These are phyloP conservation scores for Anas georgica DNA, from an alignment of 2,797 vertebrate genomes.

Conservation along the genomic window DNA sequence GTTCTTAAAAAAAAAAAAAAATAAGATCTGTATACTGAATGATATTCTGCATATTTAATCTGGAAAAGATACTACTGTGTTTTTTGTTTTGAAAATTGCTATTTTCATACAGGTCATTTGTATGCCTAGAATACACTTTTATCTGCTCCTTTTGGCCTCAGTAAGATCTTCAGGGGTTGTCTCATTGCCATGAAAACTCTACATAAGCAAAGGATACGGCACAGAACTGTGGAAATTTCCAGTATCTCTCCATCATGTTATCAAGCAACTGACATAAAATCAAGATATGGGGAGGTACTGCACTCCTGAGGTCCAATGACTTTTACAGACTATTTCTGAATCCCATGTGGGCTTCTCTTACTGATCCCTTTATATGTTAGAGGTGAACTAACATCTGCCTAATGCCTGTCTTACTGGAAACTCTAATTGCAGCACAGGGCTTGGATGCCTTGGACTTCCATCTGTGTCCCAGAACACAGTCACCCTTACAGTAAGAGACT, in stretches of 20 bases:
- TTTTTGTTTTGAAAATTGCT: constrained; percentile 20
- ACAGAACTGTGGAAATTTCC: not conserved
- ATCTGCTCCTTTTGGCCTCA: not conserved
- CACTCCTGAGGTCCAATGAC: not conserved
- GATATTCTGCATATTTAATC: not conserved
- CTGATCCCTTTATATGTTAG: not conserved
- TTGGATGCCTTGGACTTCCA: not conserved
- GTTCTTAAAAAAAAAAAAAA: not conserved
- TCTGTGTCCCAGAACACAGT: not conserved
- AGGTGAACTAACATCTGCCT: not conserved
- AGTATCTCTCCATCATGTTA: not conserved
- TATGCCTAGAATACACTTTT: not conserved
- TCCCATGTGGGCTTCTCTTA: not conserved
- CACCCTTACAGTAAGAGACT: not conserved
- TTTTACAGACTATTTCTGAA: not conserved
- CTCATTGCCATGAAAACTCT: not conserved
- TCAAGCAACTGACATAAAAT: not conserved
- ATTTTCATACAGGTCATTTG: not conserved
- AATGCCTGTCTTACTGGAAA: not conserved
- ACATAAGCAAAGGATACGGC: not conserved
- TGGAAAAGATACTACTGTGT: constrained; percentile 19
- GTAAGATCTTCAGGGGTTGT: not conserved
- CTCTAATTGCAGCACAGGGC: not conserved
- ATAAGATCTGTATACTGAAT: not conserved
- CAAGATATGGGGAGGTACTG: not conserved